Conservation (phyloP, 2,113 vertebrate genomes). For the Geococcyx californianus region DNA sequence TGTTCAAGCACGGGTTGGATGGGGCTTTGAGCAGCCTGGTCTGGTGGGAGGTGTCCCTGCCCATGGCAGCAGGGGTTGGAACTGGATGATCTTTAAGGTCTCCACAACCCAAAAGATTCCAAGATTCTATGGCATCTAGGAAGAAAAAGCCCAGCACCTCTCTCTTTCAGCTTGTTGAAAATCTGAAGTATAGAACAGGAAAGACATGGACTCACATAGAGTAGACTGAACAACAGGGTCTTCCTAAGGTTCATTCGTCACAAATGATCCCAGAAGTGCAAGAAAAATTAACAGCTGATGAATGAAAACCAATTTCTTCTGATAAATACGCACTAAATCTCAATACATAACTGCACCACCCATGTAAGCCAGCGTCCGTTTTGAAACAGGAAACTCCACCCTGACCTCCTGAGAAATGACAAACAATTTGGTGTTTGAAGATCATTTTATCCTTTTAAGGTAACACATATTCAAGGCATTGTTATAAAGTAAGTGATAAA, state of each 20-base stretch:
- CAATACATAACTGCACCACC: slow-evolving; percentile 54
- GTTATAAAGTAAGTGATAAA: slow-evolving; percentile 40
- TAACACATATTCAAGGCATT: slow-evolving; percentile 2
- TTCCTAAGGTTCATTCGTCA: not conserved
- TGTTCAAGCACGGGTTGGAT: too few species aligned
- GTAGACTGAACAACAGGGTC: not conserved
- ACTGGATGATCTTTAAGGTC: too few species aligned
- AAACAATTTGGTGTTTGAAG: slow-evolving; percentile 63
- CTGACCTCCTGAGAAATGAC: slow-evolving; percentile 60
- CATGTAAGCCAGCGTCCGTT: slow-evolving; percentile 48
- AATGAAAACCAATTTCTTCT: slow-evolving; percentile 47
- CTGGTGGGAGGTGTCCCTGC: too few species aligned
- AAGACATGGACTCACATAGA: not conserved
- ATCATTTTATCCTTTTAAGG: slow-evolving; percentile 60
- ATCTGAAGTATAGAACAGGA: too few species aligned
- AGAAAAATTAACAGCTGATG: not conserved
- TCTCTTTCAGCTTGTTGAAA: too few species aligned
- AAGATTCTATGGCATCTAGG: not conserved
- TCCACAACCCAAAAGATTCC: too few species aligned
- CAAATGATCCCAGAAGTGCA: not conserved
- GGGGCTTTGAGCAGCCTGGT: too few species aligned
- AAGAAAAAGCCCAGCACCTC: not conserved
- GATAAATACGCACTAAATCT: slow-evolving; percentile 23
- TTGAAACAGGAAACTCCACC: slow-evolving; percentile 72
- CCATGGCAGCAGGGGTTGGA: too few species aligned